Base-by-base conservation (phyloP, 1,140 invertebrate species). In the Conopomorpha cramerella region DNA sequence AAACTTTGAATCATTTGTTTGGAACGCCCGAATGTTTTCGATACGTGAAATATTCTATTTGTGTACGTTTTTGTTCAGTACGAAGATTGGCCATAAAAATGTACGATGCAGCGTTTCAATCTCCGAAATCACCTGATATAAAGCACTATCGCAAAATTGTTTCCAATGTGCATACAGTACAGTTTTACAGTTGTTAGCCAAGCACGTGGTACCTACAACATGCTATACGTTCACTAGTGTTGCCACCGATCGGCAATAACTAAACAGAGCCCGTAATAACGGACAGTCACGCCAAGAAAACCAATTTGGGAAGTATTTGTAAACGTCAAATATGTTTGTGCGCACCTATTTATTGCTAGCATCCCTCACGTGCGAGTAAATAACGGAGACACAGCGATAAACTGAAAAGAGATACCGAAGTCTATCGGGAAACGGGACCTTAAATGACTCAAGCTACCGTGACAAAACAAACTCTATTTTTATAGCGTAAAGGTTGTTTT, bases 291-390 rank as follows among this genome's bases (percentile, higher is more conserved):
- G 59, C 60, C 52, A 54, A 61, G 52, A 52, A 60, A 64, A 66
- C 58, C 55, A 70, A 70, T 71, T 65, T 67, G 54, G 61, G 45
- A 61, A 53, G 56, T 70, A 63, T 73, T 70, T 68, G 63, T 66
- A 61, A 63, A 68, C 49, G 61, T 70, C 65, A 70, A 70, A 73
- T 73, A 65, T 62, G 66, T 67, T 67, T 74, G 63, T 62, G 58
- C 56, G 46, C 54, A 65, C 63, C 61, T 70, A 70, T 71, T 68
- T 74, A 74, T 71, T 65, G 55, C 55, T 43, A 57, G 55, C 60
- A 68, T 73, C 66, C 62, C 66, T 73, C 64, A 71, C 59, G 64
- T 64, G 53, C 55, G 58, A 63, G 60, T 74, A 74, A 70, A 71
- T 74, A 73, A 71, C 52, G 53, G 49, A 64, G 62, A 70, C 58